Percentiles rank a stretch among this genome's conserved stretches.
phyloP scores from a whole-genome alignment of 1,140 invertebrate species.

The Brachionus angularis region DNA sequence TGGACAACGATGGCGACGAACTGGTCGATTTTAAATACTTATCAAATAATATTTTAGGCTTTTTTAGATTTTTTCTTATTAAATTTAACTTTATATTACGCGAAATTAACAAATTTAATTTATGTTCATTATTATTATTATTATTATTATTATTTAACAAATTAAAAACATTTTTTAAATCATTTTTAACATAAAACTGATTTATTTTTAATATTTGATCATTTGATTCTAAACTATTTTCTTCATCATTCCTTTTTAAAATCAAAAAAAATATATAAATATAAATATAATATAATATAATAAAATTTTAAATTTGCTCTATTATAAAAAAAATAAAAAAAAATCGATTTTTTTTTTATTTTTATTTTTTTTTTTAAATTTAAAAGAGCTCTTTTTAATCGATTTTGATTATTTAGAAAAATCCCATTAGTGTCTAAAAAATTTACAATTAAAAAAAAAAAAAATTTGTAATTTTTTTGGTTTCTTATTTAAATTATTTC shows the following conservation, averaged over 20 bases:
- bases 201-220: background rate
- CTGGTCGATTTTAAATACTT: background rate
- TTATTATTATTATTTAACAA: background rate
- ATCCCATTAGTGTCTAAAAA: background rate
- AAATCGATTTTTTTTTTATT: background rate
- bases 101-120: background rate
- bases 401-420: background rate
- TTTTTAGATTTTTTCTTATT: background rate
- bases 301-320: background rate
- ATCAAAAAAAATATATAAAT: background rate
- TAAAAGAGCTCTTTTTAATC: background rate
- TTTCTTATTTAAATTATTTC: too few relatives aligned
- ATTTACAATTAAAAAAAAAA: background rate
- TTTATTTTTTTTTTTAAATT: background rate
- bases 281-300: background rate
- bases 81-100: background rate
- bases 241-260: background rate
- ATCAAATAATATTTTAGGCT: background rate
- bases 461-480: too few relatives aligned
- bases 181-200: background rate
- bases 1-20: background rate
- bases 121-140: background rate
- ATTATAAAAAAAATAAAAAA: background rate
- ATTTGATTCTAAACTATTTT: background rate
- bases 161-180: background rate